Evolutionary conservation across 2,888 invertebrate species (phyloP), one percentile per base, ranked within the genome.

Genomic region (Lucinisca nassula): DNA sequence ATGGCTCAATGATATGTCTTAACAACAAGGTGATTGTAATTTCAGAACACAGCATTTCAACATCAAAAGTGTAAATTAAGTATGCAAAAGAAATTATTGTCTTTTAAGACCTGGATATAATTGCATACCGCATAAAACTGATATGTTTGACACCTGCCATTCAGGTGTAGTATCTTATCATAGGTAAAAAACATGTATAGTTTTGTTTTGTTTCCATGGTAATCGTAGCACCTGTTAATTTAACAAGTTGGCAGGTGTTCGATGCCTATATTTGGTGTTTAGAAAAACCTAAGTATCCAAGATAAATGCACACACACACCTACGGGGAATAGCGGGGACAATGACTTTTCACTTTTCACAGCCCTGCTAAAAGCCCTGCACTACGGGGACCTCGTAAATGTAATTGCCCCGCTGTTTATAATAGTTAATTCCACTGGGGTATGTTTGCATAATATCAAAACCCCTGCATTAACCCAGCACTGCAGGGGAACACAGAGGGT

Each of bases 61-160:
- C n/a, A 55, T 55, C 14, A 55, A 55, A 55, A 21, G 55, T 55
- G 55, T 55, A 55, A 55, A 55, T 21, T 2, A 35, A 35, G 32
- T 67, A 17, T 32, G 67, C 27, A 67, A 32, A 67, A 35, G 24
- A 8, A 24, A 35, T 4, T 10, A 67, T 67, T 67, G 67, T 67
- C 67, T 67, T 67, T 32, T 21, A 17, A 67, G 35, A 67, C 17
- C 10, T 1, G 35, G 32, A 67, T 67, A 67, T 32, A 67, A 67
- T 67, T 35, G 67, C 67, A 67, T 12, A 35, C 30, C 30, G 35
- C 67, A 35, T 67, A 67, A 67, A 67, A 67, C 27, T 67, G 67
- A 67, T 67, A 67, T 67, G 67, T 67, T 35, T 67, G 67, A 67
- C 67, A 67, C 67, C 67, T 67, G 67, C 24, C 67, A 67, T 67